Base-by-base conservation (phyloP, 2,797 vertebrate species). In the Sebastes elongatus region DNA sequence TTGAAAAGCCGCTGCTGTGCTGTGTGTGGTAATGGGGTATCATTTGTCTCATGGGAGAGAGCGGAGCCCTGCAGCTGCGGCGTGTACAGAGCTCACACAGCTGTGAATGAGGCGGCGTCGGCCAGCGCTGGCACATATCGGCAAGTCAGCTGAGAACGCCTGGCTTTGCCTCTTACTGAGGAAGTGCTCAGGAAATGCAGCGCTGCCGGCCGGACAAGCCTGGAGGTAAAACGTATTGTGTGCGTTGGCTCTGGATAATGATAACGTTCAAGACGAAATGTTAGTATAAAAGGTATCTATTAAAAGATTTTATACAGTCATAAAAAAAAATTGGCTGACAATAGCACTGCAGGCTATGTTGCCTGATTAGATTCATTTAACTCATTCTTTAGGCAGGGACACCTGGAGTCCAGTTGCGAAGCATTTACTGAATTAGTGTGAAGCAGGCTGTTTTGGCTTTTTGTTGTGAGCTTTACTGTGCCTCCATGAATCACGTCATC, bases 21-120 rank as follows among this genome's bases (percentile, higher is more conserved):
- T 62, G 76, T 71, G 89, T 75, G 89, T 75, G 74, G 88, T 91
- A 88, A 92, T 76, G 81, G 83, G 63, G 76, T 86, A 90, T 90
- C 89, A 75, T 91, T 86, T 89, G 78, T 89, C 88, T 91, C 87
- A 70, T 38, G 88, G 85, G 89, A 88, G 72, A 59, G 76, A 84
- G 71, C 20, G 56, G 76, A 81, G 78, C 79, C 75, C 84, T 74
- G 91, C 94, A 94, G 93, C 93, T 94, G 93, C 86, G 85, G 77
- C 53, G 35, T 7, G 11, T 23, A 32, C 71, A 38, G 88, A 90
- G 81, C 81, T 61, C 78, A 49, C 88, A 86, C 93, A 94, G 92
- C 93, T 94, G 93, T 79, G 88, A 83, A 60, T 18, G 80, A 88
- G 73, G 72, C 57, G 18, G 61, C 7, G 73, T 57, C 55, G 49